Evolutionary conservation across 2,797 vertebrate genomes (phyloP), one percentile per base, ranked within the genome.

Genomic region (Darevskia nairensis): DNA sequence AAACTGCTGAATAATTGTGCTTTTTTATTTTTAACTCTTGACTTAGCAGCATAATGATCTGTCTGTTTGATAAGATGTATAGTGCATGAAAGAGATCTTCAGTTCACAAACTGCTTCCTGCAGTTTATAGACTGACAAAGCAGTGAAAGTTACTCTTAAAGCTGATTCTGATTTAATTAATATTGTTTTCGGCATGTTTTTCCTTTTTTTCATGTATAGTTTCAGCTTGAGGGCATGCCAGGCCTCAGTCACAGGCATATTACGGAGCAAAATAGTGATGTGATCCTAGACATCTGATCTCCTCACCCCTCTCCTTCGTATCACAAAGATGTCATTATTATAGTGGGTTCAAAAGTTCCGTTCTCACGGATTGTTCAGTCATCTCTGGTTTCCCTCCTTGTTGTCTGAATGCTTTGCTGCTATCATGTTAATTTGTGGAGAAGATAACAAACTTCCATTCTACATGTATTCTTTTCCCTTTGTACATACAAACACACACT

Each of bases 321-420:
- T 94, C 90, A 96, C 93, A 95, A 95, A 94, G 94, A 94, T 95
- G 91, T 85, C 93, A 94, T 95, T 96, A 93, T 94, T 94, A 80
- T 84, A 46, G 0, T 21, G 80, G 80, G 85, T 95, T 96, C 91
- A 93, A 87, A 94, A 96, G 94, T 94, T 94, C 94, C 93, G 76
- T 89, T 93, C 89, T 92, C 91, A 90, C 76, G 87, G 82, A 46
- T 79, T 87, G 19, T 89, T 87, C 74, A n/a, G 85, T 19, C 69
- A 68, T 94, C 94, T 96, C 94, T 90, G 71, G 74, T 96, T 95
- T 94, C 94, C 35, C 7, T 72, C 74, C 44, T 82, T 89, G 92
- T 92, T 87, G 77, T 94, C 86, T 44, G 44, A 91, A 82, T 90
- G 35, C 88, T 91, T 89, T 69, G 88, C 85, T 92, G 41, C 88